phyloP scores from a whole-genome alignment of 2,888 invertebrate species.

The Muscina levida region DNA sequence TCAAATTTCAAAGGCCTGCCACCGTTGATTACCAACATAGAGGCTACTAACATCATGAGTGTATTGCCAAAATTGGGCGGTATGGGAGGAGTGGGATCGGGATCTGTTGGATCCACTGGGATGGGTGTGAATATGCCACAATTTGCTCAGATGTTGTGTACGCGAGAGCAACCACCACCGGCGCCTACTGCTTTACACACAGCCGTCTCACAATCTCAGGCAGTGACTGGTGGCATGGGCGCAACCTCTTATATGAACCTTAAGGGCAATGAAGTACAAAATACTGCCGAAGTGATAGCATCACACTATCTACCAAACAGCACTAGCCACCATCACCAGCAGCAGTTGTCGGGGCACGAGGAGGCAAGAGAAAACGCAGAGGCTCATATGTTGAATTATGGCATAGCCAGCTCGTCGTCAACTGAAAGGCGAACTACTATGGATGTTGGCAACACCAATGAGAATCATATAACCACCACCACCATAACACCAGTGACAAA shows the following conservation, averaged over 20 bases:
- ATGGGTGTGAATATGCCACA: conserved; percentile 31
- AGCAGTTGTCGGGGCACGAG: not conserved
- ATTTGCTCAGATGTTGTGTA: conserved; percentile 56
- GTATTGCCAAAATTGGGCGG: conserved; percentile 42
- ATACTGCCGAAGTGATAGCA: conserved; percentile 56
- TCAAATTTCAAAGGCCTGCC: conserved; percentile 54
- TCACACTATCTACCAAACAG: conserved; percentile 51
- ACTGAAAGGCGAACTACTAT: not conserved
- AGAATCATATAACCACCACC: conserved; percentile 50
- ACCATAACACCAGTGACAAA: conserved; percentile 44
- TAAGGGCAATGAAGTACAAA: conserved; percentile 58
- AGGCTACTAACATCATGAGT: conserved; percentile 63
- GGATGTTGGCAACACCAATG: conserved; percentile 48
- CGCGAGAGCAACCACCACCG: conserved; percentile 42
- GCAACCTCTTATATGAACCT: conserved; percentile 28
- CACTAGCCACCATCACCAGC: not conserved
- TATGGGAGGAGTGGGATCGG: conserved; percentile 29
- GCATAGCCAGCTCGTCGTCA: not conserved
- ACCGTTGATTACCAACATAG: conserved; percentile 65
- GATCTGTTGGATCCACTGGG: too few species aligned
- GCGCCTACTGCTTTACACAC: conserved; percentile 17
- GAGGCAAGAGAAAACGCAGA: not conserved
- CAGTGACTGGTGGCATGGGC: not conserved
- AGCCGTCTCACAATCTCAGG: conserved; percentile 26
- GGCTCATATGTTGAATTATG: not conserved